phyloP scores from a whole-genome alignment of 2,113 vertebrate genomes.

The Hydrolagus affinis region DNA sequence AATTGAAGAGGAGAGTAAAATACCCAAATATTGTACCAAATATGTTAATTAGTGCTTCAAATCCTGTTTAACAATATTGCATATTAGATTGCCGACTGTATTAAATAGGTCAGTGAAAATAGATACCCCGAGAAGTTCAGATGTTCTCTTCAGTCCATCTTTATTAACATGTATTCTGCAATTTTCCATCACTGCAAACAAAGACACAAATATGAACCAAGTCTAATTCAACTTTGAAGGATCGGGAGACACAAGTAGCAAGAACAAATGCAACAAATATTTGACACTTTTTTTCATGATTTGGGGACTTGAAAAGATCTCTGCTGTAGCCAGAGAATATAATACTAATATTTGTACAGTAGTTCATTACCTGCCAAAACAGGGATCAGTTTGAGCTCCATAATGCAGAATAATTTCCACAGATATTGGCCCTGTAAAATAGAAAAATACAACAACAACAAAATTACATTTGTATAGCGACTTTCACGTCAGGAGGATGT shows the following conservation, averaged over 20 bases:
- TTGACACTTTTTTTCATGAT: no score
- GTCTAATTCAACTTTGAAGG: background rate
- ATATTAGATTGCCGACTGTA: no score
- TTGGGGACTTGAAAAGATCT: no score
- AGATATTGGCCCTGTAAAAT: conserved; percentile 60
- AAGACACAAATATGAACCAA: conserved; percentile 38
- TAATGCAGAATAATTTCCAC: conserved; percentile 69
- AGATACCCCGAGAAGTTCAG: conserved; percentile 72
- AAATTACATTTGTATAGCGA: no score
- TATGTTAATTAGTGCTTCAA: no score
- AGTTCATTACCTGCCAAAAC: conserved; percentile 73
- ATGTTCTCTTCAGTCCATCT: conserved; percentile 68
- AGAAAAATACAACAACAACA: background rate
- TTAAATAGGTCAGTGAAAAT: background rate
- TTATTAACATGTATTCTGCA: conserved; percentile 67
- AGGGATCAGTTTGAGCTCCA: conserved; percentile 78
- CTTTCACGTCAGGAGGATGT: no score
- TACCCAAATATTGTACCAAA: no score
- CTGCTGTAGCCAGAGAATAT: no score
- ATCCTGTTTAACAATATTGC: no score
- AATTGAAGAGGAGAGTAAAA: no score
- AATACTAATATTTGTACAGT: background rate
- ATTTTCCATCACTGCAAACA: conserved; percentile 75
- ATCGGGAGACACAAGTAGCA: background rate
- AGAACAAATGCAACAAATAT: background rate